Conservation (phyloP, 2,113 vertebrate species). For the Dendrocopos noguchii region DNA sequence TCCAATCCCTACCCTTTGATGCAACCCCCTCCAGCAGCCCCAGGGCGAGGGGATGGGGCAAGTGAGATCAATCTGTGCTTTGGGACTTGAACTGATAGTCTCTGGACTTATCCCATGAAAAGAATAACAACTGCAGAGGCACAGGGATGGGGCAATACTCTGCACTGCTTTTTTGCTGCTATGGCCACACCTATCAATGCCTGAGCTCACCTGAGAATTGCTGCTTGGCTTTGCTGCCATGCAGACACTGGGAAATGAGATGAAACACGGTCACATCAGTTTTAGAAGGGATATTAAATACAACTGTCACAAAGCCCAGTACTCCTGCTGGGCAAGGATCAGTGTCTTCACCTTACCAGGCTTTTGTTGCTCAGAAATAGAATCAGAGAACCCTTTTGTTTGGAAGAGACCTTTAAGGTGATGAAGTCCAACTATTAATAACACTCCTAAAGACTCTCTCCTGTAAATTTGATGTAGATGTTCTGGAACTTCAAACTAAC, state of each 20-base stretch:
- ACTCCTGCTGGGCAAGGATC: not conserved
- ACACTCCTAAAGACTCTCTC: not conserved
- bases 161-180: not conserved
- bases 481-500: not conserved
- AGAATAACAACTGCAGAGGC: not conserved
- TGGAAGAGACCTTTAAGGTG: too few species aligned
- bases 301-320: not conserved
- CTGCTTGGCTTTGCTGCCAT: too few species aligned
- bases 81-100: not conserved
- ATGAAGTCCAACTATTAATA: too few species aligned
- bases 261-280: not conserved
- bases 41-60: rapidly evolving
- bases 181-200: not conserved
- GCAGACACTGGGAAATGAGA: not conserved
- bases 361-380: not conserved
- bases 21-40: not conserved
- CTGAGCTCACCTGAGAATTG: not conserved
- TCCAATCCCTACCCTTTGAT: too few species aligned
- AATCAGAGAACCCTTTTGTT: too few species aligned
- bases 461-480: not conserved
- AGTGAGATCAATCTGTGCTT: not conserved
- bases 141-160: rapidly evolving
- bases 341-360: not conserved
- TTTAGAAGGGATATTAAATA: not conserved
- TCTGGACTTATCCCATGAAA: rapidly evolving